Conservation (phyloP, 2,113 vertebrate genomes). For the Microcebus griseorufus region DNA sequence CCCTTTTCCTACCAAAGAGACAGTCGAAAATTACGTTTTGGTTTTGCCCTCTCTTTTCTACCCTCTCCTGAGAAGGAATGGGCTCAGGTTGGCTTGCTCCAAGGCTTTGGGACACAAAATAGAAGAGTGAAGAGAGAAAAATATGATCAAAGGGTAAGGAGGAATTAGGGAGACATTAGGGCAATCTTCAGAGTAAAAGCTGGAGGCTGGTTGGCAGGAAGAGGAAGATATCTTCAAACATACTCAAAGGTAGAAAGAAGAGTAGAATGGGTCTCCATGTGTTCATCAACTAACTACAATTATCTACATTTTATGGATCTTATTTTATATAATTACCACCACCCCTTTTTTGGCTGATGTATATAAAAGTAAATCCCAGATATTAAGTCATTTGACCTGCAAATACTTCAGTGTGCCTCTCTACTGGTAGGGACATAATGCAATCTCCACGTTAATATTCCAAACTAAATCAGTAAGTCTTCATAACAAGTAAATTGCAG, state of each 20-base stretch:
- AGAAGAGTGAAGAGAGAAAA: neutral
- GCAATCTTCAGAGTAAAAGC: neutral
- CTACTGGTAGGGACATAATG: neutral
- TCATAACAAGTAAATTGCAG: neutral
- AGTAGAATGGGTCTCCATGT: neutral
- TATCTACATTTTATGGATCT: neutral
- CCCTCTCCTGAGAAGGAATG: neutral
- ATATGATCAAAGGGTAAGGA: neutral
- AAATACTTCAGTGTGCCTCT: neutral
- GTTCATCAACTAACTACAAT: neutral
- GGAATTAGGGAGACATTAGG: neutral
- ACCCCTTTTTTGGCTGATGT: neutral
- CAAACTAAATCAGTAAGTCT: neutral
- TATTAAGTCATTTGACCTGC: neutral
- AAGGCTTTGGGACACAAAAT: neutral
- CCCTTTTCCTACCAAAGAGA: neutral
- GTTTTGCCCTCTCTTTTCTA: neutral
- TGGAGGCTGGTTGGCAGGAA: neutral
- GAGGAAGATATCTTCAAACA: neutral
- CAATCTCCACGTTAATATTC: neutral
- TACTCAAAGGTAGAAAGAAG: neutral
- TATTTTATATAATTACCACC: neutral
- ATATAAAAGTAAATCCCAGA: neutral
- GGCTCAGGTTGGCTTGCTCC: neutral
- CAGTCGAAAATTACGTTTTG: neutral